Percentiles rank a stretch among this genome's conserved stretches.
Conservation (phyloP, 2,113 vertebrate species). For the Callithrix jacchus region DNA sequence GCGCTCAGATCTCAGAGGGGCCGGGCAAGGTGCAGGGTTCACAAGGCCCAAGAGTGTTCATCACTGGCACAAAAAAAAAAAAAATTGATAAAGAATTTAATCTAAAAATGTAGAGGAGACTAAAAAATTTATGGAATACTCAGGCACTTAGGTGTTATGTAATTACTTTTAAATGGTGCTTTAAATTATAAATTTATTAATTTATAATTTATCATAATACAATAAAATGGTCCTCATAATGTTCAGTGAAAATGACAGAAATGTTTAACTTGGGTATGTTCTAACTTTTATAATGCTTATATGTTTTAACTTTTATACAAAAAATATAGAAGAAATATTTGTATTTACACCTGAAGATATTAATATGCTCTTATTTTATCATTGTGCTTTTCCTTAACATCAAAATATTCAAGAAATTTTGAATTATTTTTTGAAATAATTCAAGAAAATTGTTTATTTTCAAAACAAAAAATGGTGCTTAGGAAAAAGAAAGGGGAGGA, state of each 20-base stretch:
- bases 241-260: neutral
- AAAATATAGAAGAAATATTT: neutral
- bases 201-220: neutral
- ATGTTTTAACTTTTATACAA: neutral
- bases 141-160: neutral
- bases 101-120: accelerated
- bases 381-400: neutral
- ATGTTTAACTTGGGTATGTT: too few species aligned
- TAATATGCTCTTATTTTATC: too few species aligned
- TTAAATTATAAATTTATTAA: too few species aligned
- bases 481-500: too few species aligned
- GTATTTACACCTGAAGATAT: neutral
- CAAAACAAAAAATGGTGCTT: neutral
- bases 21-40: accelerated
- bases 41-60: accelerated
- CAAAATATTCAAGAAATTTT: neutral
- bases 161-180: neutral
- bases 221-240: too few species aligned
- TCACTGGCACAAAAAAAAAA: accelerated
- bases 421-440: too few species aligned
- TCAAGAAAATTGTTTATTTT: neutral
- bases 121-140: neutral
- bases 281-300: neutral
- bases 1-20: neutral
- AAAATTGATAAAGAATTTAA: accelerated